Conservation (phyloP, 2,888 invertebrate genomes). For the Lypha dubia region DNA sequence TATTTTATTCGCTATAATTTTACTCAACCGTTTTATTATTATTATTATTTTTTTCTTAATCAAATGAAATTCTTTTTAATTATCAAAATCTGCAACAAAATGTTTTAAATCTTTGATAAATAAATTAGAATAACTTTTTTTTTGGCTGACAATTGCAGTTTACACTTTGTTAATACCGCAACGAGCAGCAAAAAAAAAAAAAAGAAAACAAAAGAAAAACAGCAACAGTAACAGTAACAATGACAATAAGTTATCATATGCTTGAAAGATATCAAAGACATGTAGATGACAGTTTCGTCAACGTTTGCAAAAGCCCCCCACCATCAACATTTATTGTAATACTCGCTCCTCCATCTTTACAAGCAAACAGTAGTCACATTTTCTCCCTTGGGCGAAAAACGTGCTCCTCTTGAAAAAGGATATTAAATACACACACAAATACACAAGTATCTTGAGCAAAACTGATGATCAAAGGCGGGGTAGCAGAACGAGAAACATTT, state of each 20-base stretch:
- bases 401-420: conserved; percentile 15
- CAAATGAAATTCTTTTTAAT: conserved; percentile 5
- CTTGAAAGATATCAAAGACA: conserved; percentile 10
- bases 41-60: too few relatives aligned
- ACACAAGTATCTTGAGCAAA: not conserved
- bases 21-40: too few relatives aligned
- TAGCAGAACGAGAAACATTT: too few relatives aligned
- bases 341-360: not conserved
- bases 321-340: not conserved
- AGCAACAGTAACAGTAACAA: not conserved
- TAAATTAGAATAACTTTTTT: conserved; percentile 6
- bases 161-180: not conserved
- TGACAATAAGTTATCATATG: conserved; percentile 12
- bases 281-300: conserved; percentile 34
- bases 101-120: conserved; percentile 22
- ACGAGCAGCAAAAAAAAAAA: not conserved
- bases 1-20: conserved; percentile 1
- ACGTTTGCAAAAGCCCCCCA: not conserved
- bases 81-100: conserved; percentile 24
- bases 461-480: too few relatives aligned
- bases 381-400: conserved; percentile 19
- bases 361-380: conserved; percentile 24
- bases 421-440: not conserved
- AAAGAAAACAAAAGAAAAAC: too few relatives aligned
- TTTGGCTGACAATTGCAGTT: conserved; percentile 25